Evolutionary conservation across 2,113 vertebrate genomes (phyloP).

Genomic region (Pseudois nayaur): DNA sequence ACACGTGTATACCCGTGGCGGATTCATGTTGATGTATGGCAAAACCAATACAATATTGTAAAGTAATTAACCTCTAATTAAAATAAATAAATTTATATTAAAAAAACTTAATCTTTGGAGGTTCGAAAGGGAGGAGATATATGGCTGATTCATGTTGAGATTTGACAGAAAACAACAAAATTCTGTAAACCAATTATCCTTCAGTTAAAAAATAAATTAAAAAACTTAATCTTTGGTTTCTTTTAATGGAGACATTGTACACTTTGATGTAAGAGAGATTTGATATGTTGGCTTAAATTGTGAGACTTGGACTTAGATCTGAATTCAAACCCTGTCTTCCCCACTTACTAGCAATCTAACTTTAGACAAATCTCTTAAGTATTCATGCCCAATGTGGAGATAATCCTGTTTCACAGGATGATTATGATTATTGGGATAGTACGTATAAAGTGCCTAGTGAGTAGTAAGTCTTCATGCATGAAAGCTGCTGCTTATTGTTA

Average conservation of each 20-base stretch:
- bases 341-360: conserved; percentile 2
- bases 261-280: neutral
- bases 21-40: too few relatives aligned
- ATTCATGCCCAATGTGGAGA: neutral
- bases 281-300: conserved; percentile 8
- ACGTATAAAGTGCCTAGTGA: neutral
- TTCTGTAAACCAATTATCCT: neutral
- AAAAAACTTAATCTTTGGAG: neutral
- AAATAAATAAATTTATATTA: too few relatives aligned
- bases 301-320: conserved; percentile 14
- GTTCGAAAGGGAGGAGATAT: neutral
- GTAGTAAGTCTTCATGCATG: neutral
- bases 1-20: too few relatives aligned
- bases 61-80: too few relatives aligned
- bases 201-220: neutral
- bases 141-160: neutral
- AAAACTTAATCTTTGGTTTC: neutral
- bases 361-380: conserved; percentile 4
- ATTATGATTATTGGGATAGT: neutral
- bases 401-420: neutral
- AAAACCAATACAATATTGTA: too few relatives aligned
- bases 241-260: neutral
- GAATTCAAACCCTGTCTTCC: neutral
- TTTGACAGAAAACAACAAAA: neutral
- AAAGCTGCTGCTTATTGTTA: conserved; percentile 7